A percentile compares a stretch with the other conserved stretches of the same genome.
Conservation (phyloP, 2,113 vertebrate genomes). For the Dromas ardeola region DNA sequence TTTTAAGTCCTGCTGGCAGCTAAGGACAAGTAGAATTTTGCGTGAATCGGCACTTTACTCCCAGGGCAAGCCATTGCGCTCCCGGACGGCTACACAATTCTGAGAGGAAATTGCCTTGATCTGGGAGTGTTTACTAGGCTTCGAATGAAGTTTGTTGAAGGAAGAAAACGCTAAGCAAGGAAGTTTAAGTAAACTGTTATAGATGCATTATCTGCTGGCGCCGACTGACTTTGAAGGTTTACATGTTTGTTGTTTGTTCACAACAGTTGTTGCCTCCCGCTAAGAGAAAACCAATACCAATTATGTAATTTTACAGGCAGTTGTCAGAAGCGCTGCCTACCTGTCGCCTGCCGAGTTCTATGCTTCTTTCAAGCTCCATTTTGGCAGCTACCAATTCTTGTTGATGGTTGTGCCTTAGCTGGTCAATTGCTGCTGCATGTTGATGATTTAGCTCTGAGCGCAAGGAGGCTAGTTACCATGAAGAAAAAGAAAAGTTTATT, state of each 20-base stretch:
- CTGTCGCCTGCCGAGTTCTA: conserved; percentile 89
- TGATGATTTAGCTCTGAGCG: conserved; percentile 96
- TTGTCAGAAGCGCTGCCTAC: conserved; percentile 55
- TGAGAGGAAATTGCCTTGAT: background rate
- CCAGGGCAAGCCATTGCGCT: background rate
- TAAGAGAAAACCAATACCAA: background rate
- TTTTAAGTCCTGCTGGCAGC: background rate
- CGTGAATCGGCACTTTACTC: background rate
- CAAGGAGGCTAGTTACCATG: conserved; percentile 82
- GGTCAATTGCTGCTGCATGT: conserved; percentile 92
- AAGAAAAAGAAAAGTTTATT: background rate
- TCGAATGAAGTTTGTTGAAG: background rate
- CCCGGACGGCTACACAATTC: background rate
- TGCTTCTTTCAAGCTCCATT: conserved; percentile 87
- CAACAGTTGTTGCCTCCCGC: background rate
- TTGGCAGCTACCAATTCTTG: conserved; percentile 88
- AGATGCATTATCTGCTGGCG: background rate
- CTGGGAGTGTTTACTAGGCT: background rate
- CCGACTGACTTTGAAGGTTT: background rate
- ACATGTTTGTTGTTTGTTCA: background rate
- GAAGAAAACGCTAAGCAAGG: background rate
- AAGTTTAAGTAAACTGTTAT: background rate
- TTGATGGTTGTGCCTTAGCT: conserved; percentile 90
- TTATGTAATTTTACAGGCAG: background rate
- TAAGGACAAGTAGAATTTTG: background rate